These are phyloP conservation scores for Esox niger DNA, from an alignment of 2,113 vertebrate genomes.

Conservation along the genomic window DNA sequence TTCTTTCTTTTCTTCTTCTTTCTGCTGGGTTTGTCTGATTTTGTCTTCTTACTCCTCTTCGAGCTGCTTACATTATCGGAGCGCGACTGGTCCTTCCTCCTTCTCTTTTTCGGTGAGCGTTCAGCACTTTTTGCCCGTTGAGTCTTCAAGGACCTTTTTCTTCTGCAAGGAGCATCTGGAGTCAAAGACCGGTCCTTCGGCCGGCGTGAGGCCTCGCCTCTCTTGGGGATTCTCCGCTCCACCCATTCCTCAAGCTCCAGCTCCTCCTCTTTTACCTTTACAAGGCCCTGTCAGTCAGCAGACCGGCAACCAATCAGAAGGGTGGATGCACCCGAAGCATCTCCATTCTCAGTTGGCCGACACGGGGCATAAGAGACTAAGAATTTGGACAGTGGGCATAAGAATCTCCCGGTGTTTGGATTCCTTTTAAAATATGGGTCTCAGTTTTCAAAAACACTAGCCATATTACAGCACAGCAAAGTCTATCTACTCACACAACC, in stretches of 20 bases:
- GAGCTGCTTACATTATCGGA: slow-evolving; percentile 35
- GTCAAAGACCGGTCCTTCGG: slow-evolving; percentile 45
- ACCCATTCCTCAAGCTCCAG: slow-evolving; percentile 41
- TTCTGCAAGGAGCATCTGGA: slow-evolving; percentile 29
- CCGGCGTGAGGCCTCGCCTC: slow-evolving; percentile 29
- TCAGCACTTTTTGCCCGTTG: slow-evolving; percentile 23
- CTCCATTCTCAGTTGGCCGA: slow-evolving; percentile 4
- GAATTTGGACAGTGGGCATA: slow-evolving; percentile 20
- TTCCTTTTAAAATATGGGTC: slow-evolving; percentile 21
- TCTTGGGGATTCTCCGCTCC: slow-evolving; percentile 43
- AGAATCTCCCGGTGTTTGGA: slow-evolving; percentile 19
- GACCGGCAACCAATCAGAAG: slow-evolving; percentile 38
- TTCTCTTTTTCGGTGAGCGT: slow-evolving; percentile 52
- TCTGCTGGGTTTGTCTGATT: slow-evolving; percentile 40
- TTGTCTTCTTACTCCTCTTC: slow-evolving; percentile 50
- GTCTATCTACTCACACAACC: no score
- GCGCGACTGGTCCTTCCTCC: slow-evolving; percentile 39
- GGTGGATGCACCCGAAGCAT: not conserved
- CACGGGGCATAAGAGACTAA: not conserved
- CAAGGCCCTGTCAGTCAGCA: slow-evolving; percentile 58
- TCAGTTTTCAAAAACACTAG: slow-evolving; percentile 55
- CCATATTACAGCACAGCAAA: no score
- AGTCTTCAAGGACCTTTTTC: slow-evolving; percentile 34
- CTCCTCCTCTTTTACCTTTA: slow-evolving; percentile 37
- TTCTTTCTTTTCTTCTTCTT: slow-evolving; percentile 38